These are phyloP conservation scores for Halictus quadricinctus DNA, from an alignment of 2,888 invertebrate species.

Conservation along the genomic window DNA sequence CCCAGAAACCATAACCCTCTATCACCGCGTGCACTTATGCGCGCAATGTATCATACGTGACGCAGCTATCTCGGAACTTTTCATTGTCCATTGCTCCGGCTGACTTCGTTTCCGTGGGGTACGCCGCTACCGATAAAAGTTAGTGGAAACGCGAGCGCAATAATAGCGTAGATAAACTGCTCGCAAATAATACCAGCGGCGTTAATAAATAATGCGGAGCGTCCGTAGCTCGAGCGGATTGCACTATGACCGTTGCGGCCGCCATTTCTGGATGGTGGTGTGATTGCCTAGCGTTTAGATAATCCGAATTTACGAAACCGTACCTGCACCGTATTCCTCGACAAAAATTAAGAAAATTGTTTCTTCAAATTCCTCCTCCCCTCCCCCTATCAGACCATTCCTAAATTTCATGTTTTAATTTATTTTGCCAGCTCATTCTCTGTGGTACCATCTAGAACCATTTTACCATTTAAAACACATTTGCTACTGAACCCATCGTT, in stretches of 20 bases:
- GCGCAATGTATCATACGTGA: constrained; percentile 29
- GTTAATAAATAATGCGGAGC: constrained; percentile 34
- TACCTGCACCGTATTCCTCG: background rate
- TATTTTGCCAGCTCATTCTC: background rate
- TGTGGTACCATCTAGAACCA: too few species aligned
- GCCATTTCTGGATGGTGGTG: background rate
- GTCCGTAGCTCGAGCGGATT: background rate
- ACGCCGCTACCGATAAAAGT: constrained; percentile 20
- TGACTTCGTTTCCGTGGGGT: background rate
- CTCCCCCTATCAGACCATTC: background rate
- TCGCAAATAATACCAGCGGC: constrained; percentile 3
- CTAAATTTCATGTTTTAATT: too few species aligned
- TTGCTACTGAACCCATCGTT: too few species aligned
- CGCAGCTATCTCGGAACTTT: constrained; percentile 38
- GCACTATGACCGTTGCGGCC: background rate
- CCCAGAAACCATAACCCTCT: constrained; percentile 37
- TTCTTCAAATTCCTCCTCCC: background rate
- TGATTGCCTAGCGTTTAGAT: background rate
- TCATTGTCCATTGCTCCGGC: constrained; percentile 11
- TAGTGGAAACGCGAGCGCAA: constrained; percentile 24
- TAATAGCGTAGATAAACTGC: constrained; percentile 26
- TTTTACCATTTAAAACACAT: too few species aligned
- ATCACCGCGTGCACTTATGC: constrained; percentile 45
- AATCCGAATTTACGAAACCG: background rate
- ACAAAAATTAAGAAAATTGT: background rate